Base-by-base conservation (phyloP, 2,113 vertebrate species). In the Sterrhoptilus dennistouni region DNA sequence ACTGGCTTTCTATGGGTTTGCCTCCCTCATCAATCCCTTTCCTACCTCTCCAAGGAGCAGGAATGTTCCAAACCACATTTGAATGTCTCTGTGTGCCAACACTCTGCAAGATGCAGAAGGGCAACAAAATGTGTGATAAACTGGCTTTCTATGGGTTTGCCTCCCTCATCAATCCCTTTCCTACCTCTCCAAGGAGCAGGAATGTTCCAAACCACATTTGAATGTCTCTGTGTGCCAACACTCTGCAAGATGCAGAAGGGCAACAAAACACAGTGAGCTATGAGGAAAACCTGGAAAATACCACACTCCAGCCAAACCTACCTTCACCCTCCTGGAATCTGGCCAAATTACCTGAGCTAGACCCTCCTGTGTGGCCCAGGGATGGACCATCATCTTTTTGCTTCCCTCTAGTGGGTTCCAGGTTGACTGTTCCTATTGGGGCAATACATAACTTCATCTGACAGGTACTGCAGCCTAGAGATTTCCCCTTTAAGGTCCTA, bases 401-500 rank as follows among this genome's bases (percentile, higher is more conserved):
- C 45, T 83, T 70, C 36, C 44, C 42, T 68, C 21, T 17, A 75
- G 63, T 21, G 47, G 23, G 57, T 82, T 96, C 89, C n/a, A 47
- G 53, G 90, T 35, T 81, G 83, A 50, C 53, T 93, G 63, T 35
- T 96, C 88, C 93, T 95, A 78, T 9, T 74, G 95, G 77, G 96
- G 83, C 92, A 63, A 42, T 96, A 92, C 90, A 83, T 91, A 97
- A 97, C 83, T 60, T 77, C 65, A 91, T 96, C 83, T 94, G 94
- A 96, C 91, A 97, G 94, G 95, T 81, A 90, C 49, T 76, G 87
- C 78, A 93, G 90, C 82, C 93, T 76, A 40, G 83, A 96, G 89
- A 90, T 92, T 93, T 97, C 88, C 78, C 89, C 29, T 60, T 87
- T 89, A 93, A 11, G 53, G 91, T 75, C 90, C 89, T 95, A 87